A percentile compares a stretch with the other conserved stretches of the same genome.
Evolutionary conservation across 2,888 invertebrate genomes (phyloP).

Genomic region (Polyommatus iphigenia): DNA sequence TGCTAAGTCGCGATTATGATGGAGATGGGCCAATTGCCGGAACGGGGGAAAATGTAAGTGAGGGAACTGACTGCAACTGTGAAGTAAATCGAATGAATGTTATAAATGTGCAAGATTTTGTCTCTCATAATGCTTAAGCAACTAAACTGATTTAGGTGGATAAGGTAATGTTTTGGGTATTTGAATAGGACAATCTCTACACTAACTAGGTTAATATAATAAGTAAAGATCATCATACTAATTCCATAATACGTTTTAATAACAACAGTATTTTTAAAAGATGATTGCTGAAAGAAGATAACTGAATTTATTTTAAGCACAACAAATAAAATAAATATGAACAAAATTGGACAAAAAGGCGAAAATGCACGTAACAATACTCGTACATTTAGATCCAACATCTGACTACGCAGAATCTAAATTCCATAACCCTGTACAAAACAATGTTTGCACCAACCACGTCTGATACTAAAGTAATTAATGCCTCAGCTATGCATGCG

Average conservation of each 20-base stretch:
- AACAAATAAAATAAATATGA: not conserved
- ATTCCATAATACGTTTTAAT: too few species aligned
- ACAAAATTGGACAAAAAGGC: not conserved
- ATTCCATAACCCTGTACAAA: conserved; percentile 1
- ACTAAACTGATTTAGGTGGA: not conserved
- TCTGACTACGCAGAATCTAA: not conserved
- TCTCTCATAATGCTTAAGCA: too few species aligned
- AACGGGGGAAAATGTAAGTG: not conserved
- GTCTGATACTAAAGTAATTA: conserved; percentile 65
- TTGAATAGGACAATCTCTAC: too few species aligned
- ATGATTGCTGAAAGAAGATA: too few species aligned
- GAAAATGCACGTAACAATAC: not conserved
- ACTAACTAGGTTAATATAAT: not conserved
- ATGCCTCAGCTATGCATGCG: conserved; percentile 64
- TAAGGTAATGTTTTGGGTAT: not conserved
- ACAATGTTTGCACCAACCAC: conserved; percentile 37
- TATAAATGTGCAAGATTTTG: not conserved
- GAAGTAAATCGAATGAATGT: not conserved
- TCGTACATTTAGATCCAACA: not conserved
- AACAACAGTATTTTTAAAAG: too few species aligned
- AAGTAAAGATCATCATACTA: too few species aligned
- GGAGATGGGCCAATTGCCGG: not conserved
- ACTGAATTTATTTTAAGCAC: too few species aligned
- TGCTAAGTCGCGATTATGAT: conserved; percentile 19
- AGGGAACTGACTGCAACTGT: too few species aligned